Base-by-base conservation (phyloP, 2,113 vertebrate genomes). In the Nothoprocta pentlandii region DNA sequence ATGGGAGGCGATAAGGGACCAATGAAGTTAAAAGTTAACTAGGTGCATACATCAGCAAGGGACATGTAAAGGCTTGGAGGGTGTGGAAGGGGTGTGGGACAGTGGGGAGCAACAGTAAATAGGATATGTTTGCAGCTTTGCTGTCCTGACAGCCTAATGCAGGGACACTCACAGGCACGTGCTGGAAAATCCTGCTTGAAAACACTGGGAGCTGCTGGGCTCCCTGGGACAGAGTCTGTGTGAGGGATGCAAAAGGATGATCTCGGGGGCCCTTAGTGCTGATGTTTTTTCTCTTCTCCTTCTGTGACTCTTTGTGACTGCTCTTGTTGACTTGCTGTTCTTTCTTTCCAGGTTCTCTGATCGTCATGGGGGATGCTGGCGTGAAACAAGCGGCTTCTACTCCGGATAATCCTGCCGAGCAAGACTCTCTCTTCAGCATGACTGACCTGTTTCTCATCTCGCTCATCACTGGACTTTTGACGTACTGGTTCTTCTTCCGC, bases 401-500 rank as follows among this genome's bases (percentile, higher is more conserved):
- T 78, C 13, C 97, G 0, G 28, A 97, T 97, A 81, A 10, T 3
- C 4, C 42, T 10, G 88, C 91, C 0, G 98, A 98, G 83, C 98
- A 98, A 10, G 98, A 98, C 70, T 97, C 98, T 16, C 80, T 99
- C 26, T 97, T 99, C 96, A 99, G 98, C 97, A 98, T 93, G 95
- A 97, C 97, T 1, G 99, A 99, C 36, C 47, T 99, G 87, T 97
- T 99, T 80, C 98, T 99, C 89, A 97, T 99, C 94, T 98, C 99
- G 0, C 93, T 99, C 84, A 98, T 99, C n/a, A 68, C 97, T 1
- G 98, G 99, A 4, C 90, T 99, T 12, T 66, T 99, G 6, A 97
- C 99, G 58, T 99, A 99, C 94, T 99, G 98, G 98, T 98, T 99
- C 92, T 97, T 99, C 96, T 99, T 99, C 92, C 98, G 98, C 86